A percentile compares a stretch with the other conserved stretches of the same genome.
Conservation (phyloP, 2,113 vertebrate species). For the Phalacrocorax carbo region DNA sequence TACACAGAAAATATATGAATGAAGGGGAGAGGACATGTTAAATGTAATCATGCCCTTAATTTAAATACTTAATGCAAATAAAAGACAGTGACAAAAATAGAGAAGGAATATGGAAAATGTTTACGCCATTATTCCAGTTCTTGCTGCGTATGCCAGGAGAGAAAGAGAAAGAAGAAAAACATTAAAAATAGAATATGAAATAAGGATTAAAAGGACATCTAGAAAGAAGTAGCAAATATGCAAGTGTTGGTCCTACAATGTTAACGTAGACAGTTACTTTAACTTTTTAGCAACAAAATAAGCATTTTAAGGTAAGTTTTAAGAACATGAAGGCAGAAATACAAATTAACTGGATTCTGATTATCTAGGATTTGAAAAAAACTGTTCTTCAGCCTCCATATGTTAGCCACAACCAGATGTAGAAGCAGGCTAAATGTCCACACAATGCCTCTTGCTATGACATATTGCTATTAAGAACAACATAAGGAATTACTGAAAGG, state of each 20-base stretch:
- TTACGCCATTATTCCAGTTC: conserved; percentile 83
- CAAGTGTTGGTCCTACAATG: neutral
- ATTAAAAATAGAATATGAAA: conserved; percentile 66
- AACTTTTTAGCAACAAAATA: neutral
- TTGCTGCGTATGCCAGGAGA: conserved; percentile 83
- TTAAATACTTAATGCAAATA: conserved; percentile 44
- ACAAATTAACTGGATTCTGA: neutral
- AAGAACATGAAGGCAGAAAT: neutral
- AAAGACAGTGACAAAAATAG: neutral
- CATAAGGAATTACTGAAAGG: neutral
- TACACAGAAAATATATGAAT: neutral
- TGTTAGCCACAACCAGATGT: neutral
- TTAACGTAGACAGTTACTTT: neutral
- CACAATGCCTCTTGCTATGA: neutral
- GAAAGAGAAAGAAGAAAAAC: conserved; percentile 70
- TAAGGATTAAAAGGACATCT: neutral
- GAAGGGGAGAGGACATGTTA: neutral
- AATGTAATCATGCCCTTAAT: conserved; percentile 1
- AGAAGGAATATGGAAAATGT: conserved; percentile 64
- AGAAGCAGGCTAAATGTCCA: neutral
- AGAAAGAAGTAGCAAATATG: neutral
- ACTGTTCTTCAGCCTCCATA: neutral
- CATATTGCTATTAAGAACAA: neutral
- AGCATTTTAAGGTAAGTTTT: neutral
- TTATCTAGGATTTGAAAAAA: neutral